A percentile compares a stretch with the other conserved stretches of the same genome.
Conservation (phyloP, 2,888 invertebrate species). For the Coremacera marginata region DNA sequence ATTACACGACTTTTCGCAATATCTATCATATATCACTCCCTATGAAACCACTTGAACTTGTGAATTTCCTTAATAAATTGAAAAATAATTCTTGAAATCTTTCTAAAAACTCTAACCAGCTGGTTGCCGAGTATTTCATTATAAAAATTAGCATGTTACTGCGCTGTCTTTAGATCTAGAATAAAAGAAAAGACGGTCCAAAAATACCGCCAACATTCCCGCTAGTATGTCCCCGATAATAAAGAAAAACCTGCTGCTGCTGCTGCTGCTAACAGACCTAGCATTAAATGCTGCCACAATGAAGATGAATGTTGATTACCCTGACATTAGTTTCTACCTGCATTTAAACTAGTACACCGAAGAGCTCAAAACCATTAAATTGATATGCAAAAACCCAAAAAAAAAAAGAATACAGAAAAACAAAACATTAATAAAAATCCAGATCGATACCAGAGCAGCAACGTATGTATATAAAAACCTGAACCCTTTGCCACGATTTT, state of each 20-base stretch:
- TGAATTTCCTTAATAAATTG: no score
- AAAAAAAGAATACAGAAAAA: neutral
- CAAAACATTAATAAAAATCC: neutral
- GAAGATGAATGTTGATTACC: conserved; percentile 21
- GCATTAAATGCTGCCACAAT: conserved; percentile 27
- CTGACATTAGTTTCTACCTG: conserved; percentile 24
- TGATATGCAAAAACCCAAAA: conserved; percentile 22
- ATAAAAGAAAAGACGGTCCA: no score
- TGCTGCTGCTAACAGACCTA: neutral
- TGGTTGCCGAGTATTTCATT: no score
- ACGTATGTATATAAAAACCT: neutral
- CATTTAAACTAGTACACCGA: neutral
- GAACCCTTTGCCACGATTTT: conserved; percentile 17
- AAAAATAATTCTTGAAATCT: no score
- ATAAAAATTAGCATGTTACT: no score
- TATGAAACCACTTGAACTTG: no score
- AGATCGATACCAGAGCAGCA: neutral
- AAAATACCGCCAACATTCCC: neutral
- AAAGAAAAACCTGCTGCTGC: neutral
- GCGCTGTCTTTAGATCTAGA: no score
- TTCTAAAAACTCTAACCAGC: no score
- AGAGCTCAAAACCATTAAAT: conserved; percentile 29
- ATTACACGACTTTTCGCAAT: no score
- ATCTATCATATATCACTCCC: no score
- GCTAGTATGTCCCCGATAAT: neutral